A percentile compares a stretch with the other conserved stretches of the same genome.
Evolutionary conservation across 2,113 vertebrate species (phyloP).

Genomic region (Python bivittatus): DNA sequence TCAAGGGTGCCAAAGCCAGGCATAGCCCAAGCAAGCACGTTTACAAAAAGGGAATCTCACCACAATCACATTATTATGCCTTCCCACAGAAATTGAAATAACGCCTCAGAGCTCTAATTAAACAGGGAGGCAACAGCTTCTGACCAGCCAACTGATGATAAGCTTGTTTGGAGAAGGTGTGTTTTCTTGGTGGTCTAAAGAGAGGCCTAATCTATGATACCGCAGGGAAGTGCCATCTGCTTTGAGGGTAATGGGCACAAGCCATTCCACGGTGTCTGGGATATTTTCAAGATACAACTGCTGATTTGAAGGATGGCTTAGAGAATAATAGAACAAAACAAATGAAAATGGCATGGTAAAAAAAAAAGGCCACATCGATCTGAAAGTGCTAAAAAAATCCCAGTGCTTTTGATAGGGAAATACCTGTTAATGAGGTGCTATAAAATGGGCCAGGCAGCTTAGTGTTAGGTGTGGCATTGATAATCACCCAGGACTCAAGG

Average conservation of each 20-base stretch:
- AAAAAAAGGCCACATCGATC: neutral
- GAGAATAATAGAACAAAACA: neutral
- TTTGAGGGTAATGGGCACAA: neutral
- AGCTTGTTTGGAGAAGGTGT: slow-evolving; percentile 33
- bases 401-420: neutral
- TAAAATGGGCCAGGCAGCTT: neutral
- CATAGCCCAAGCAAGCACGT: slow-evolving; percentile 49
- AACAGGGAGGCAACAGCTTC: slow-evolving; percentile 58
- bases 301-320: neutral
- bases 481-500: neutral
- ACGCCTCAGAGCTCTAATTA: slow-evolving; percentile 58
- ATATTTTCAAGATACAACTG: neutral
- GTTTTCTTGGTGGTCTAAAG: slow-evolving; percentile 52
- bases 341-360: neutral
- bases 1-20: slow-evolving; percentile 43
- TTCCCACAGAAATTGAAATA: slow-evolving; percentile 54
- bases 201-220: neutral
- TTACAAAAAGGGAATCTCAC: slow-evolving; percentile 58
- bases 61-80: slow-evolving; percentile 61
- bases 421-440: neutral
- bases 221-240: neutral
- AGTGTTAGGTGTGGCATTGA: neutral
- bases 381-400: neutral
- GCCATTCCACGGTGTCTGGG: neutral
- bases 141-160: slow-evolving; percentile 42